A percentile compares a stretch with the other conserved stretches of the same genome.
Evolutionary conservation across 2,797 vertebrate species (phyloP).

Genomic region (Sciurus vulgaris): DNA sequence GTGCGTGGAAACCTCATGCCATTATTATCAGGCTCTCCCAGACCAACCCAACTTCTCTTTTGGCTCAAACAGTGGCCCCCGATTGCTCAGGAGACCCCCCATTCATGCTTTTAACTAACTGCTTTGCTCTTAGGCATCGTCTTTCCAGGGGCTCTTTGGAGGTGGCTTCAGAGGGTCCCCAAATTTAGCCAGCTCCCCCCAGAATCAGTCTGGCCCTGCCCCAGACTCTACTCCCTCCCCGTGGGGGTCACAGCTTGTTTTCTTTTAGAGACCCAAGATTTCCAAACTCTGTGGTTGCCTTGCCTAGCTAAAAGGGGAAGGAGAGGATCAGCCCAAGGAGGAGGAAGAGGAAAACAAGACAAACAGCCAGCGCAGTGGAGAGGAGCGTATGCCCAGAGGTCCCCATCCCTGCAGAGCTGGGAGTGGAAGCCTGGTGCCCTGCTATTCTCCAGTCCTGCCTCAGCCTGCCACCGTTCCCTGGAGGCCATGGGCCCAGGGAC

Average conservation of each 20-base stretch:
- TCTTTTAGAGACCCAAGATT: slow-evolving; percentile 80
- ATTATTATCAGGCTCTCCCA: background rate
- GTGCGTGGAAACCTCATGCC: background rate
- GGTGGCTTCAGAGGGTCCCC: background rate
- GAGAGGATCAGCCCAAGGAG: slow-evolving; percentile 68
- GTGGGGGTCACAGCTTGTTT: slow-evolving; percentile 74
- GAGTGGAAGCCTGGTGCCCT: background rate
- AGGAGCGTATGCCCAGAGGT: background rate
- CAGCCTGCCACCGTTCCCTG: background rate
- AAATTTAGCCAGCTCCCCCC: background rate
- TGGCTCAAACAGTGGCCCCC: background rate
- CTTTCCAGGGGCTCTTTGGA: background rate
- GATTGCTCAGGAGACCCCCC: background rate
- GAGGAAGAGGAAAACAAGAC: slow-evolving; percentile 72
- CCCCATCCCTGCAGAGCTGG: background rate
- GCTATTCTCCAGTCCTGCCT: background rate
- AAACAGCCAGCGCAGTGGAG: slow-evolving; percentile 37
- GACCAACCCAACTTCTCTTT: background rate
- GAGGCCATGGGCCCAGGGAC: slow-evolving; percentile 82
- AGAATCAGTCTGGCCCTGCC: background rate
- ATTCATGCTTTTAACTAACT: background rate
- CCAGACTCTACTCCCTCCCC: slow-evolving; percentile 34
- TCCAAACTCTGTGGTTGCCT: slow-evolving; percentile 83
- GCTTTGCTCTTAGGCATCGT: background rate
- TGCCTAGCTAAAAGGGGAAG: slow-evolving; percentile 81